Base-by-base conservation (phyloP, 2,797 vertebrate genomes). In the Leptatherina wallacei region DNA sequence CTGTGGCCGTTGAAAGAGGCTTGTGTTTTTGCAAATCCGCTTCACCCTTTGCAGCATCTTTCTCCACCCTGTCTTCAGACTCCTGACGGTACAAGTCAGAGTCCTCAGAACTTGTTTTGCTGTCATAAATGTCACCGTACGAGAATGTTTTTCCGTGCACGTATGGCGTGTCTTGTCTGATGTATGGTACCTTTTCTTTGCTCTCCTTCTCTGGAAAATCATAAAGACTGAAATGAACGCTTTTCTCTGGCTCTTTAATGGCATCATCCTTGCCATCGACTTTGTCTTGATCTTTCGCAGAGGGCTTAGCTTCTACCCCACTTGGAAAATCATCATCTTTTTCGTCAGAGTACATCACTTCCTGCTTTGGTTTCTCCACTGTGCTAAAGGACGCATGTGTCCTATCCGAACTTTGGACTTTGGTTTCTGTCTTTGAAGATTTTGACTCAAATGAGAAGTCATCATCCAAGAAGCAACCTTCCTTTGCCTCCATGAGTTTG, bases 131-230 rank as follows among this genome's bases (percentile, higher is more conserved):
- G 73, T 99, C 97, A 40, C 97, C 85, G 18, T 99, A 99, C 33
- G 96, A 96, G 89, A 99, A 99, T 24, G 94, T 97, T 76, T 97
- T 98, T 52, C 97, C 96, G 0, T 96, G 96, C 0, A 98, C 96
- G 27, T 97, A 99, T 2, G 98, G 98, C 0, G 98, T 99, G 90
- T 97, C 96, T 84, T 98, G 97, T 75, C 97, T 95, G 66, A 96
- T 95, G 76, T 98, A 97, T 0, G 74, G 9, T 11, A 82, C 86
- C 68, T 86, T 91, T 51, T 90, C 92, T 77, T 87, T 88, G 64
- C 69, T 81, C 57, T 91, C 94, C 73, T 89, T 88, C 49, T 95
- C 91, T 62, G 96, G 93, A 49, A 87, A 90, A 29, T 90, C 81
- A 60, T 84, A 89, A 4, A 94, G 86, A 70, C 82, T 92, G 76